phyloP scores from a whole-genome alignment of 1,140 invertebrate species.

The Epicauta chinensis region DNA sequence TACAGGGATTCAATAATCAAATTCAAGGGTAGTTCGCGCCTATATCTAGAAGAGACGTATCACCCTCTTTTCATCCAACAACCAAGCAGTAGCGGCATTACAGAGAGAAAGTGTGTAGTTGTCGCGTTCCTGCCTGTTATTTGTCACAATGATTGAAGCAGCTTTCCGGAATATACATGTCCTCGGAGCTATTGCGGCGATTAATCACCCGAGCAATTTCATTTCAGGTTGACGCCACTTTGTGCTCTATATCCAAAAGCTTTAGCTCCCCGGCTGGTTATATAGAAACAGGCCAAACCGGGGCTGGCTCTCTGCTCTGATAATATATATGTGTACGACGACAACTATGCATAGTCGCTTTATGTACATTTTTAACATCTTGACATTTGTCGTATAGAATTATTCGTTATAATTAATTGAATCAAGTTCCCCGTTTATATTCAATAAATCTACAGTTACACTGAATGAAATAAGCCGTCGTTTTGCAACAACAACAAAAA shows the following conservation, averaged over 20 bases:
- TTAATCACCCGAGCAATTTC: slow-evolving; percentile 39
- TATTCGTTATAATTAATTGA: too few species aligned
- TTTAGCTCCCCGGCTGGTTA: too few species aligned
- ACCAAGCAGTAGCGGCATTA: too few species aligned
- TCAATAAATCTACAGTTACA: too few species aligned
- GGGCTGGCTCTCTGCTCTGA: too few species aligned
- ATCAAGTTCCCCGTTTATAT: too few species aligned
- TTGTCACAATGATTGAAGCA: slow-evolving; percentile 40
- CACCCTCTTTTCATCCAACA: background rate
- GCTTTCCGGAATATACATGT: slow-evolving; percentile 38
- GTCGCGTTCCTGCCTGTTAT: slow-evolving; percentile 28
- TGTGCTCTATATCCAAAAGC: slow-evolving; percentile 14
- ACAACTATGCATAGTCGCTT: too few species aligned
- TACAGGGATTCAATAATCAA: slow-evolving; percentile 14
- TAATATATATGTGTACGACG: too few species aligned
- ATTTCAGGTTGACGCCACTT: slow-evolving; percentile 24
- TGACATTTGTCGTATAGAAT: background rate
- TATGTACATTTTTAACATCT: background rate
- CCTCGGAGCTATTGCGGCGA: slow-evolving; percentile 36
- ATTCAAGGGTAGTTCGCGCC: slow-evolving; percentile 3
- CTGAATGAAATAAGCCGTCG: too few species aligned
- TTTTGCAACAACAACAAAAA: too few species aligned
- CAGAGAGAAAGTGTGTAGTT: slow-evolving; percentile 8
- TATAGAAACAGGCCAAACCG: too few species aligned
- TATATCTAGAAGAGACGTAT: slow-evolving; percentile 11